Base-by-base conservation (phyloP, 2,113 vertebrate genomes). In the Chionodraco myersi region DNA sequence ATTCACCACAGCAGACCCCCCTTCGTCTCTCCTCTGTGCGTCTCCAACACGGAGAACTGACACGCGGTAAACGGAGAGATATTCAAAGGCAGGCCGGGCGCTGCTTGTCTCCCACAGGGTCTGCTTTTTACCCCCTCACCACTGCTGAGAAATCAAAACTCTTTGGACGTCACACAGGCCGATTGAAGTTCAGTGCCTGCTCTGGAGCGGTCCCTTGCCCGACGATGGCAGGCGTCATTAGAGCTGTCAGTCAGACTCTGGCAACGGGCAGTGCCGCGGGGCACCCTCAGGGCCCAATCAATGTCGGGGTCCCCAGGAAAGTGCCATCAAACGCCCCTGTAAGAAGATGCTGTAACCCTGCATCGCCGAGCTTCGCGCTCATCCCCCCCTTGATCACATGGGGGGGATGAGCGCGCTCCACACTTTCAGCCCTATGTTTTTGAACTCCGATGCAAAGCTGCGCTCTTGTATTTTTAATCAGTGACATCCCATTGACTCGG, bases 181-280 rank as follows among this genome's bases (percentile, higher is more conserved):
- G 89, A 94, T 94, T 95, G 94, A 95, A 94, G 93, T 94, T 86
- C 3, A 45, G 77, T 67, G 89, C 86, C 89, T 82, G 85, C 89
- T 91, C 88, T 77, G 89, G 79, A 87, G 79, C 86, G 62, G 87
- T 88, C 88, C 88, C 87, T 86, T 67, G 78, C 91, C 86, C 34
- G 51, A 81, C 47, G 85, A 91, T 92, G 83, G 89, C 90, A 89
- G 74, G 85, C 92, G 92, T 95, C 92, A 95, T 94, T 95, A 95
- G 94, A 88, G 92, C 94, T 95, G 94, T 95, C 94, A 95, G 90
- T 95, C 94, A 94, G 82, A 79, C 85, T 83, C 77, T 76, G 83
- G 91, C 78, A 88, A 93, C 76, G 74, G 91, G 86, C 79, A 79
- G 74, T 45, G 91, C 93, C 86, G 84, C 81, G 36, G 36, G 36